Conservation (phyloP, 2,888 invertebrate genomes). For the Synergus umbraculus region DNA sequence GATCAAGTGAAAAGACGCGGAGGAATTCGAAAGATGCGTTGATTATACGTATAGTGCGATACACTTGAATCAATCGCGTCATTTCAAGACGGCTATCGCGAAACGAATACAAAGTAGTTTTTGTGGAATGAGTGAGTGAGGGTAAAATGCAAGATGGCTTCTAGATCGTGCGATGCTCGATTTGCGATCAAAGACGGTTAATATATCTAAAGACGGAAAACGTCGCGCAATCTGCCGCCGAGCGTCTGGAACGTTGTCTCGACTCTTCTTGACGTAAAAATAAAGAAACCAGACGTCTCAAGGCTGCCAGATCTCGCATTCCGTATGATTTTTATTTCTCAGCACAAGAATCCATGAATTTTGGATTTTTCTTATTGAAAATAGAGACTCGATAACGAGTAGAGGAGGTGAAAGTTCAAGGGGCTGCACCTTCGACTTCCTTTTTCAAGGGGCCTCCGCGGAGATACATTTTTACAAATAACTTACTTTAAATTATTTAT, state of each 20-base stretch:
- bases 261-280: slow-evolving; percentile 62
- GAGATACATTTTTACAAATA: too few species aligned
- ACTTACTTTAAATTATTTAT: too few species aligned
- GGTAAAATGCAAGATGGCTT: slow-evolving; percentile 16
- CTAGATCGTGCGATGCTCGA: slow-evolving; percentile 7
- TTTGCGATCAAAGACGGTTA: slow-evolving; percentile 10
- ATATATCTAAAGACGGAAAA: slow-evolving; percentile 6
- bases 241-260: slow-evolving; percentile 42
- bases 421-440: too few species aligned
- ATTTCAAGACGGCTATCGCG: slow-evolving; percentile 21
- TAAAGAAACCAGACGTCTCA: slow-evolving; percentile 62
- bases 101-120: slow-evolving; percentile 35
- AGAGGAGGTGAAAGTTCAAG: too few species aligned
- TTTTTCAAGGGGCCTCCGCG: too few species aligned
- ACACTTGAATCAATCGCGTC: slow-evolving; percentile 33
- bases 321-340: slow-evolving; percentile 2
- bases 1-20: not conserved
- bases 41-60: slow-evolving; percentile 13
- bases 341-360: not conserved
- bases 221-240: not conserved
- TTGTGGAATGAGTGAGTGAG: slow-evolving; percentile 16
- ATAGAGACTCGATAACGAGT: not conserved
- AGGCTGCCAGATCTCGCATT: slow-evolving; percentile 55
- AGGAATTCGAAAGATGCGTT: slow-evolving; percentile 33
- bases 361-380: not conserved